Percentiles rank a stretch among this genome's conserved stretches.
Conservation (phyloP, 2,888 invertebrate species). For the Eurytoma adleriae region DNA sequence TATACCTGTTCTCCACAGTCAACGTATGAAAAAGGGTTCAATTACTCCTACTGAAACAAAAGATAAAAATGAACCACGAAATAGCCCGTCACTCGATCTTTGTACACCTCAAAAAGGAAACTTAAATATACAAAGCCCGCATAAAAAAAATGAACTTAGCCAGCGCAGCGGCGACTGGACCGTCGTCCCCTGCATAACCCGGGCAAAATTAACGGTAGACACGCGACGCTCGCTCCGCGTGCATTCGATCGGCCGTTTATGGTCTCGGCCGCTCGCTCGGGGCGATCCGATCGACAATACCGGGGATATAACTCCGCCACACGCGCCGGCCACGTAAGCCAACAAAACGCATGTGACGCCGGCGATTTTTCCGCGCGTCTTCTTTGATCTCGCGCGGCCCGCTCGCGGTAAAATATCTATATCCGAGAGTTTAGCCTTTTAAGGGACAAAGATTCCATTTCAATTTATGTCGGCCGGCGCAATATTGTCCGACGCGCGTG, state of each 20-base stretch:
- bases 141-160: no score
- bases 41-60: no score
- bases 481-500: not conserved
- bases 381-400: not conserved
- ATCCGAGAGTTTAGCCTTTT: not conserved
- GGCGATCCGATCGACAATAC: slow-evolving; percentile 24
- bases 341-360: not conserved
- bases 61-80: no score
- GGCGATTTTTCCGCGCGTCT: not conserved
- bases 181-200: no score
- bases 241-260: not conserved
- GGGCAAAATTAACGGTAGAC: no score
- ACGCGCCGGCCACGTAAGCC: not conserved
- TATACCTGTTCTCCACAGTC: no score
- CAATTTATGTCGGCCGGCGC: slow-evolving; percentile 3
- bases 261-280: not conserved
- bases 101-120: no score
- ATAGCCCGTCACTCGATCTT: no score
- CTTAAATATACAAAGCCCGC: no score
- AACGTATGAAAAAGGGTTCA: no score
- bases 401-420: slow-evolving; percentile 10
- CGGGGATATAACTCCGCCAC: slow-evolving; percentile 13
- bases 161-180: no score
- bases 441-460: slow-evolving; percentile 22
- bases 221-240: not conserved